A percentile compares a stretch with the other conserved stretches of the same genome.
phyloP scores from a whole-genome alignment of 2,888 invertebrate species.

The Galeopsomyia nigrocyanea region DNA sequence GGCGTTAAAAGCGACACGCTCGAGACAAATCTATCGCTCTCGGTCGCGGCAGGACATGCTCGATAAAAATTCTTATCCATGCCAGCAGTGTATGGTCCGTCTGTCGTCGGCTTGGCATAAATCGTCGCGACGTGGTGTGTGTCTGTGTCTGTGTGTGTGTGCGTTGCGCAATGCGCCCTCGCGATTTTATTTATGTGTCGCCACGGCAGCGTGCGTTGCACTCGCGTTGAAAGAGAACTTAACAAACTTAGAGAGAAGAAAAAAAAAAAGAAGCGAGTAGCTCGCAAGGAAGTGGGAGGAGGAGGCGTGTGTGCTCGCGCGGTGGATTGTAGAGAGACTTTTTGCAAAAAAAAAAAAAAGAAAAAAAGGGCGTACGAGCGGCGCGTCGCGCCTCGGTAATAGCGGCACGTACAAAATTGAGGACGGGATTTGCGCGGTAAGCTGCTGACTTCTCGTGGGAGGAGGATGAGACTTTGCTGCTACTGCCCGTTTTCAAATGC shows the following conservation, averaged over 20 bases:
- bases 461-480: neutral
- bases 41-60: neutral
- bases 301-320: too few species aligned
- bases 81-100: neutral
- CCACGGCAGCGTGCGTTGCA: neutral
- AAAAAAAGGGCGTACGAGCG: neutral
- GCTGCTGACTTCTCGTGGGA: neutral
- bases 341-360: neutral
- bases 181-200: slow-evolving; percentile 36
- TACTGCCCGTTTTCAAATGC: neutral
- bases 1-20: slow-evolving; percentile 23
- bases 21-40: slow-evolving; percentile 39
- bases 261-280: too few species aligned
- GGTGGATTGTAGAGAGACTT: too few species aligned
- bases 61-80: slow-evolving; percentile 36
- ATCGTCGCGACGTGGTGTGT: slow-evolving; percentile 12
- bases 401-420: slow-evolving; percentile 29
- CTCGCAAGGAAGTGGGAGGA: neutral
- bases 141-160: neutral
- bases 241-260: slow-evolving; percentile 12
- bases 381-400: slow-evolving; percentile 1
- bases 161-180: slow-evolving; percentile 16
- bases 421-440: slow-evolving; percentile 2
- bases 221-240: slow-evolving; percentile 13
- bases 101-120: slow-evolving; percentile 40